A percentile compares a stretch with the other conserved stretches of the same genome.
These are phyloP conservation scores for Catajapyx aquilonaris DNA, from an alignment of 1,140 invertebrate genomes.

Conservation along the genomic window DNA sequence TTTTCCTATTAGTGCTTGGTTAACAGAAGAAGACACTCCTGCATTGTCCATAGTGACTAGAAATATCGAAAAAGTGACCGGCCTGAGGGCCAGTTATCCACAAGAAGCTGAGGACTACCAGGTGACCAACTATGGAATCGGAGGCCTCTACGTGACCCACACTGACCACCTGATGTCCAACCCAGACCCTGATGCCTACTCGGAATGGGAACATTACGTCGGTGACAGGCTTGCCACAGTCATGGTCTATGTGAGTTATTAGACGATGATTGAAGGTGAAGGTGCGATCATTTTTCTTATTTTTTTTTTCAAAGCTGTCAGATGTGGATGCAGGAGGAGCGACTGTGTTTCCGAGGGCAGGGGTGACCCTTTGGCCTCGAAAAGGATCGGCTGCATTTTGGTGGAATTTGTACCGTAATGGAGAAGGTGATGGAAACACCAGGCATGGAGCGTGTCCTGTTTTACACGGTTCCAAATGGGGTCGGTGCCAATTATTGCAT, in stretches of 20 bases:
- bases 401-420: constrained; percentile 25
- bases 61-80: constrained; percentile 14
- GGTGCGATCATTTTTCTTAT: constrained; percentile 1
- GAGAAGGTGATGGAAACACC: constrained; percentile 21
- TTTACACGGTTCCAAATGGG: constrained; percentile 27
- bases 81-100: constrained; percentile 12
- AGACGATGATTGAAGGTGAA: too few species aligned
- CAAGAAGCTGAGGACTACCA: constrained; percentile 16
- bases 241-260: constrained; percentile 30
- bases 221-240: constrained; percentile 34
- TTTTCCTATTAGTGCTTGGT: constrained; percentile 12
- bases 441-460: constrained; percentile 29
- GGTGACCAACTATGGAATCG: constrained; percentile 38
- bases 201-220: constrained; percentile 15
- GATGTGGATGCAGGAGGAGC: constrained; percentile 23
- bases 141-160: constrained; percentile 41
- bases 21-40: constrained; percentile 13
- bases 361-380: constrained; percentile 18
- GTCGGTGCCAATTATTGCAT: constrained; percentile 13
- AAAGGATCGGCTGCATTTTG: constrained; percentile 25
- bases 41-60: constrained; percentile 11
- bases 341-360: constrained; percentile 23
- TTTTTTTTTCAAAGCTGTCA: constrained; percentile 15
- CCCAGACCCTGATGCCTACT: constrained; percentile 17
- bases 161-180: constrained; percentile 28